phyloP scores from a whole-genome alignment of 2,113 vertebrate genomes.

The Theristicus caerulescens region DNA sequence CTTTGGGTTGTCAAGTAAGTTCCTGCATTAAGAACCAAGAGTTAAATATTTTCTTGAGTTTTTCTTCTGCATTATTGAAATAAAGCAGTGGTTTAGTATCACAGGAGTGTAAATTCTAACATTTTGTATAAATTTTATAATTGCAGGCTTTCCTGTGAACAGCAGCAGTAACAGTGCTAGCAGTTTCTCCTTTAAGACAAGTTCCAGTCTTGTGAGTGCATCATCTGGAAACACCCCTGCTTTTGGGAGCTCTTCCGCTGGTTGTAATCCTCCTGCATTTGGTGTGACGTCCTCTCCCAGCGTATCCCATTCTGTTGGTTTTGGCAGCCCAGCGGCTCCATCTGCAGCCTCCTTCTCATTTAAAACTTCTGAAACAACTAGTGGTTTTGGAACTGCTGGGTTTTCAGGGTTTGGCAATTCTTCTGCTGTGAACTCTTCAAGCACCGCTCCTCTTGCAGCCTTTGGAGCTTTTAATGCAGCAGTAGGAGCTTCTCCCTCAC shows the following conservation, averaged over 20 bases:
- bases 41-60: background rate
- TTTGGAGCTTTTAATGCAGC: conserved; percentile 21
- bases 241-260: conserved; percentile 49
- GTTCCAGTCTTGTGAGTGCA: conserved; percentile 47
- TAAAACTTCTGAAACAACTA: conserved; percentile 39
- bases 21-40: background rate
- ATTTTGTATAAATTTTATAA: background rate
- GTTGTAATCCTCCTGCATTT: conserved; percentile 45
- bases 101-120: background rate
- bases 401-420: conserved; percentile 63
- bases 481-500: background rate
- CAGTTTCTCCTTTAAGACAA: conserved; percentile 81
- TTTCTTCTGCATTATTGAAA: background rate
- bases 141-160: conserved; percentile 75
- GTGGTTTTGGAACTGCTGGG: conserved; percentile 42
- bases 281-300: background rate
- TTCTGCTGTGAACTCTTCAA: background rate
- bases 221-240: conserved; percentile 38
- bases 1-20: conserved; percentile 79
- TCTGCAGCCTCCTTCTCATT: conserved; percentile 75
- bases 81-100: background rate
- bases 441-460: background rate
- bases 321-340: background rate
- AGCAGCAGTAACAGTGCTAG: conserved; percentile 26
- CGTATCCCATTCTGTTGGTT: conserved; percentile 1